phyloP scores from a whole-genome alignment of 2,113 vertebrate genomes.

The Pollimyrus isidori region DNA sequence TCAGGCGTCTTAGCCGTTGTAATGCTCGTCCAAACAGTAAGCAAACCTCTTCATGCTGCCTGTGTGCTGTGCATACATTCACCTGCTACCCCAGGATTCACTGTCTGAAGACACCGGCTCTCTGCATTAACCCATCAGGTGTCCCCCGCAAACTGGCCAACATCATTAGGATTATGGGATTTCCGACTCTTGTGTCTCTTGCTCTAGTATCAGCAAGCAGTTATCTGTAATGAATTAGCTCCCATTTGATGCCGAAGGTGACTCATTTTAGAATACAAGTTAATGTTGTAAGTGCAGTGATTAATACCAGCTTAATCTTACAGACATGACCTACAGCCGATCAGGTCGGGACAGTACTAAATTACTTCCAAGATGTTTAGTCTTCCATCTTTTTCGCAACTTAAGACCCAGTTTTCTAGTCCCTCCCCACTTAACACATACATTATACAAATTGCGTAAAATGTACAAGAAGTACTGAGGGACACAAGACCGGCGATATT shows the following conservation, averaged over 20 bases:
- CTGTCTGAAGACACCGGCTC: neutral
- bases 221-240: neutral
- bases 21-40: neutral
- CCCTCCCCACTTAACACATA: neutral
- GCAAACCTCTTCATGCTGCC: neutral
- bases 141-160: neutral
- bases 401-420: neutral
- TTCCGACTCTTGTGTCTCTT: neutral
- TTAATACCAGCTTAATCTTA: neutral
- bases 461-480: neutral
- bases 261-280: neutral
- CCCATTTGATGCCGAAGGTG: neutral
- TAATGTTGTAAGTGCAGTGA: neutral
- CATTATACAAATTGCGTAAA: neutral
- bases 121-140: neutral
- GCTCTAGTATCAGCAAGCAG: neutral
- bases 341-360: neutral
- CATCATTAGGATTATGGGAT: neutral
- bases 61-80: neutral
- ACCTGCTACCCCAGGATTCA: neutral
- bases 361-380: slow-evolving; percentile 20
- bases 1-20: neutral
- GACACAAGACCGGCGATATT: neutral
- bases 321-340: neutral
- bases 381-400: slow-evolving; percentile 19